phyloP scores from a whole-genome alignment of 2,113 vertebrate species.

The Hippocampus mohnikei region DNA sequence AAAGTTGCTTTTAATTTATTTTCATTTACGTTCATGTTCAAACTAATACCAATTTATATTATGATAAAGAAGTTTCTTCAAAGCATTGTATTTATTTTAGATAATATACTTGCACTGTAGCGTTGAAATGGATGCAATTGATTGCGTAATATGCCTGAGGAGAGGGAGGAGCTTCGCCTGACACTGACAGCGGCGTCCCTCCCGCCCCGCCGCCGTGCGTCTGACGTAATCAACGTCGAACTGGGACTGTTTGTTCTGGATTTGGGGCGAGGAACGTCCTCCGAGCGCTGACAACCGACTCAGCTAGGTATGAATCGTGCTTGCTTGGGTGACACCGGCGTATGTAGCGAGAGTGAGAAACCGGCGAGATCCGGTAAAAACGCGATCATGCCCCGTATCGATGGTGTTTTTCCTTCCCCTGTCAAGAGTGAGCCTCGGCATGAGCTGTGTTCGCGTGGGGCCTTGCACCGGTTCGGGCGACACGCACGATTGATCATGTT shows the following conservation, averaged over 20 bases:
- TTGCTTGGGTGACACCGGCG: not conserved
- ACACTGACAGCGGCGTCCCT: slow-evolving; percentile 11
- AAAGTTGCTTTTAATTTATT: not conserved
- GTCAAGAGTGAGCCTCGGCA: slow-evolving; percentile 52
- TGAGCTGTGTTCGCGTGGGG: slow-evolving; percentile 55
- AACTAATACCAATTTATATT: too few species aligned
- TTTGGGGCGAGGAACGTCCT: slow-evolving; percentile 72
- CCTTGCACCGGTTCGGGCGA: slow-evolving; percentile 55
- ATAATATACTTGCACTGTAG: too few species aligned
- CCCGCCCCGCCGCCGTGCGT: slow-evolving; percentile 53
- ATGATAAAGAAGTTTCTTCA: too few species aligned
- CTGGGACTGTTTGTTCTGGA: slow-evolving; percentile 76
- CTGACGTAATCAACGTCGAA: slow-evolving; percentile 69
- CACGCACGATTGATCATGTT: slow-evolving; percentile 27
- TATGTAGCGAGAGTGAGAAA: slow-evolving; percentile 6
- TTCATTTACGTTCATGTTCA: not conserved
- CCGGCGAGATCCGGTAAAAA: not conserved
- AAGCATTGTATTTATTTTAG: too few species aligned
- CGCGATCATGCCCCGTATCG: not conserved
- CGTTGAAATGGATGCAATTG: slow-evolving; percentile 30
- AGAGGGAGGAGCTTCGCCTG: slow-evolving; percentile 34
- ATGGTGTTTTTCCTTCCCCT: slow-evolving; percentile 47
- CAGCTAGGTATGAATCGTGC: slow-evolving; percentile 60
- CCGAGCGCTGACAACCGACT: slow-evolving; percentile 60
- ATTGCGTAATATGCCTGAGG: slow-evolving; percentile 41